A percentile compares a stretch with the other conserved stretches of the same genome.
phyloP scores from a whole-genome alignment of 2,888 invertebrate species.

The Drosophila nigricruria region DNA sequence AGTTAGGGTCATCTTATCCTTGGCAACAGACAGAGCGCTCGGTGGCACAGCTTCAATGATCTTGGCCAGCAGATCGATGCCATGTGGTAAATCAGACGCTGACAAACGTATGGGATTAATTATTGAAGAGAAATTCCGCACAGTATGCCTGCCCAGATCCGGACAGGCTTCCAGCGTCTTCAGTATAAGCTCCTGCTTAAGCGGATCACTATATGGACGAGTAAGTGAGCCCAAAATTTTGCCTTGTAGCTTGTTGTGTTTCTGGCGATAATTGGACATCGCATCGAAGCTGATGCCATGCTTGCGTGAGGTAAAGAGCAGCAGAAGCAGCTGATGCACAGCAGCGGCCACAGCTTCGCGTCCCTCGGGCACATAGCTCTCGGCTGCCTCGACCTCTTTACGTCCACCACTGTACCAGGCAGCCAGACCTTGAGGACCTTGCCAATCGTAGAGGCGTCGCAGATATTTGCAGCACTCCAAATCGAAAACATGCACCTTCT shows the following conservation, averaged over 20 bases:
- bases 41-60: slow-evolving; percentile 81
- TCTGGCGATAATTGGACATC: slow-evolving; percentile 85
- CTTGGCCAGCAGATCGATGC: slow-evolving; percentile 68
- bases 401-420: slow-evolving; percentile 82
- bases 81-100: slow-evolving; percentile 53
- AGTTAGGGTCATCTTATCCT: slow-evolving; percentile 83
- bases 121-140: slow-evolving; percentile 87
- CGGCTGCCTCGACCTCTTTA: not conserved
- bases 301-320: slow-evolving; percentile 91
- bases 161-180: slow-evolving; percentile 90
- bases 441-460: slow-evolving; percentile 91
- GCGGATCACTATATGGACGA: slow-evolving; percentile 89
- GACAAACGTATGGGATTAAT: slow-evolving; percentile 86
- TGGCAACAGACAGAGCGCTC: slow-evolving; percentile 59
- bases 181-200: slow-evolving; percentile 88
- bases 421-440: slow-evolving; percentile 87
- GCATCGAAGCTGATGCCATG: slow-evolving; percentile 92
- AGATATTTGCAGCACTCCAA: slow-evolving; percentile 89
- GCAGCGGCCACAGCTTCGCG: slow-evolving; percentile 87
- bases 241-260: slow-evolving; percentile 83
- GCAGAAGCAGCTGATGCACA: slow-evolving; percentile 90
- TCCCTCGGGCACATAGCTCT: slow-evolving; percentile 68
- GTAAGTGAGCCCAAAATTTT: slow-evolving; percentile 88
- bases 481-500: slow-evolving; percentile 90
- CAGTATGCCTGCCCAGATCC: slow-evolving; percentile 89